Percentiles rank a stretch among this genome's conserved stretches.
These are phyloP conservation scores for Holothuria glaberrima DNA, from an alignment of 35 echinoderm and acorn worm species.

Conservation along the genomic window DNA sequence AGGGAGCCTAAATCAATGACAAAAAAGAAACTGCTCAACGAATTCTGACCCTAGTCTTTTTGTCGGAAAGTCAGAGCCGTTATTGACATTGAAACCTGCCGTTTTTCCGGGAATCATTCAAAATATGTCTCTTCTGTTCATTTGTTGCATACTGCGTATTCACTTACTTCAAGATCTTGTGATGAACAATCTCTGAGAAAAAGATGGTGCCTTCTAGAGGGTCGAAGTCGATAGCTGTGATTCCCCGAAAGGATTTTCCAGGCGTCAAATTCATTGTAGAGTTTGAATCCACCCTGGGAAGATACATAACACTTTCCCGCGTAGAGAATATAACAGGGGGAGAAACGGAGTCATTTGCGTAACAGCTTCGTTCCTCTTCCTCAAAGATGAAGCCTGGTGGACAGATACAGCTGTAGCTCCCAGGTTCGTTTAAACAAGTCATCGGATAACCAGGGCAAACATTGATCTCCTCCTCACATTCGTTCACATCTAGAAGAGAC, in stretches of 20 bases:
- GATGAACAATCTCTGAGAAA: background rate
- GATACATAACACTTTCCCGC: constrained; percentile 8
- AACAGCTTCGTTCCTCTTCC: background rate
- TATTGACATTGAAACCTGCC: no score
- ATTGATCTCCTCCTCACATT: background rate
- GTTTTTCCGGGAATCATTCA: no score
- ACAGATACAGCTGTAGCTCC: background rate
- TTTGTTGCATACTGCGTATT: no score
- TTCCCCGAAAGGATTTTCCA: background rate
- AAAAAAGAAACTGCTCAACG: no score
- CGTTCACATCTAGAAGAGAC: background rate
- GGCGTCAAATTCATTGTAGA: constrained; percentile 7
- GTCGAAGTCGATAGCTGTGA: background rate
- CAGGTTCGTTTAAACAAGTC: background rate
- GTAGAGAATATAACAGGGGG: constrained; percentile 29
- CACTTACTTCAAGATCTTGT: constrained; percentile 42
- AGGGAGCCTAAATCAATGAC: no score
- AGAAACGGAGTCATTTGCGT: background rate
- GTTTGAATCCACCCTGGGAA: background rate
- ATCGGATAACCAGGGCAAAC: constrained; percentile 15
- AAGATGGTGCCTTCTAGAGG: background rate
- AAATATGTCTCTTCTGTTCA: no score
- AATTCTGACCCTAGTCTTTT: no score
- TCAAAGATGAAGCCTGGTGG: constrained; percentile 7
- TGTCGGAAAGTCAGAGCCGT: no score